A percentile compares a stretch with the other conserved stretches of the same genome.
Conservation (phyloP, 2,888 invertebrate genomes). For the Perdita meconis region DNA sequence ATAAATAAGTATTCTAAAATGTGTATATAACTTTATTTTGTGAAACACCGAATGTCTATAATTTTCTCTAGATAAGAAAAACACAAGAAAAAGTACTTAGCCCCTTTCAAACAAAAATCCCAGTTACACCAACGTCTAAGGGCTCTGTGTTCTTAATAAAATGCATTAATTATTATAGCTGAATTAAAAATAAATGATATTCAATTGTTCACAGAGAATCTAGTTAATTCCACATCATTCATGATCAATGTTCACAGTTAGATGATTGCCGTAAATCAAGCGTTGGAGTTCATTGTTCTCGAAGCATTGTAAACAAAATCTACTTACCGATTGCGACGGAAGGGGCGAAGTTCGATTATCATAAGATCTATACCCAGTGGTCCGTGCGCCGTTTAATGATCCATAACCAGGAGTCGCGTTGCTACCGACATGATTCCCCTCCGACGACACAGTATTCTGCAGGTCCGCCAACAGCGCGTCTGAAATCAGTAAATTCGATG, state of each 20-base stretch:
- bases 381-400: conserved; percentile 90
- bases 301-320: neutral
- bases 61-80: too few relatives aligned
- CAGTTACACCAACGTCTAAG: too few relatives aligned
- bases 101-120: too few relatives aligned
- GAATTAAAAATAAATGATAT: too few relatives aligned
- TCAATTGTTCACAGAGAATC: neutral
- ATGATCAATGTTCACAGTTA: neutral
- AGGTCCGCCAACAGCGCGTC: conserved; percentile 98
- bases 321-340: conserved; percentile 87
- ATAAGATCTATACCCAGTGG: conserved; percentile 76
- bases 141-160: too few relatives aligned
- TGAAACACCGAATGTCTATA: too few relatives aligned
- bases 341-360: conserved; percentile 81
- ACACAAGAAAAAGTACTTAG: too few relatives aligned
- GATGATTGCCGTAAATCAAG: neutral
- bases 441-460: conserved; percentile 94
- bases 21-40: too few relatives aligned
- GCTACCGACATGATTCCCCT: conserved; percentile 83
- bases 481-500: conserved; percentile 85
- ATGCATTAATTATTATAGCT: too few relatives aligned
- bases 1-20: too few relatives aligned
- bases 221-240: neutral
- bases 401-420: conserved; percentile 89
- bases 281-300: neutral